phyloP scores from a whole-genome alignment of 2,797 vertebrate genomes.

The Phoxinus dragarum region DNA sequence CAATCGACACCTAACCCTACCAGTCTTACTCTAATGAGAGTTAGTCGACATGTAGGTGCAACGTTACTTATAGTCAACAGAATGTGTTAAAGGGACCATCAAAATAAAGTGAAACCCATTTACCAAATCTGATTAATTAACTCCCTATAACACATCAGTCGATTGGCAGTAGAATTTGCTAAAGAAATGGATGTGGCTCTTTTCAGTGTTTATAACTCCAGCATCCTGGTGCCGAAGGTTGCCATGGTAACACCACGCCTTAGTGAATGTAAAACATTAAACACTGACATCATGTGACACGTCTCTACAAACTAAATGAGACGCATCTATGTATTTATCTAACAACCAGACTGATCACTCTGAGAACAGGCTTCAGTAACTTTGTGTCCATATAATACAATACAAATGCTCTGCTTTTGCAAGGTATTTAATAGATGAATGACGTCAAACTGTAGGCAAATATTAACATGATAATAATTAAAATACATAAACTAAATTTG shows the following conservation, averaged over 20 bases:
- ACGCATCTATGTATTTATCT: background rate
- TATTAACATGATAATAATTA: too few relatives aligned
- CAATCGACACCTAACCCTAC: too few relatives aligned
- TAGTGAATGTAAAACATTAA: background rate
- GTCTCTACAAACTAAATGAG: background rate
- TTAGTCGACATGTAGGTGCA: too few relatives aligned
- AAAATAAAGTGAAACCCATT: too few relatives aligned
- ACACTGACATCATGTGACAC: background rate
- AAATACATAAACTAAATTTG: too few relatives aligned
- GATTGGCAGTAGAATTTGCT: background rate
- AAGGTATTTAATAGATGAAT: background rate
- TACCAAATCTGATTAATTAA: background rate
- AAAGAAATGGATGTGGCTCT: background rate
- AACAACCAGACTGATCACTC: background rate
- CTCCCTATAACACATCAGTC: background rate
- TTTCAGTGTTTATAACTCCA: background rate
- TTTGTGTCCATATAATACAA: background rate
- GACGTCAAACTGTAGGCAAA: too few relatives aligned
- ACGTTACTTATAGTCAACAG: too few relatives aligned
- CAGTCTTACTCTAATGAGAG: too few relatives aligned
- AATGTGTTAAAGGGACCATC: too few relatives aligned
- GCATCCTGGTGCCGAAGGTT: background rate
- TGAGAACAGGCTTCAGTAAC: background rate
- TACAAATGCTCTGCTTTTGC: background rate
- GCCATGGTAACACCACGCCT: background rate